phyloP scores from a whole-genome alignment of 2,797 vertebrate species.

The Urosaurus nigricauda region DNA sequence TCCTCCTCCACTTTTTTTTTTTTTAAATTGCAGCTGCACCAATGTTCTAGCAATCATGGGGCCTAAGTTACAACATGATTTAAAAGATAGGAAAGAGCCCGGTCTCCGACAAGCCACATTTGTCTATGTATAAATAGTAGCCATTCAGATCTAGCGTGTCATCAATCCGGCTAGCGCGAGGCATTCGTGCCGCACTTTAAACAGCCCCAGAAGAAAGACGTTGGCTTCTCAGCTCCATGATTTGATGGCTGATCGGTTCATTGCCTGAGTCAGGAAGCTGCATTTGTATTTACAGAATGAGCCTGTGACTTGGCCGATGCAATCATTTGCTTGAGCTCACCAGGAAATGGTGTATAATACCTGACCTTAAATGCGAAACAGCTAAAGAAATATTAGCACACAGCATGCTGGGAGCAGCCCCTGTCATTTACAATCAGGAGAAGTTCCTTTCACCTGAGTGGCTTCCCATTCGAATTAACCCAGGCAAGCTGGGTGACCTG shows the following conservation, averaged over 20 bases:
- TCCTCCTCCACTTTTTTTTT: too few species aligned
- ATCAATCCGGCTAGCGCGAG: constrained; percentile 1
- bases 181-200: constrained; percentile 33
- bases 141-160: background rate
- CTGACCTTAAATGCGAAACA: constrained; percentile 41
- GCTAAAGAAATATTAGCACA: constrained; percentile 35
- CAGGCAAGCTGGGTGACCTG: background rate
- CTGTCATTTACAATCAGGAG: background rate
- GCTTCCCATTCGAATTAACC: background rate
- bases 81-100: constrained; percentile 17
- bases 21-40: background rate
- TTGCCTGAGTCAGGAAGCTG: constrained; percentile 54
- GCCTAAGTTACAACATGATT: background rate
- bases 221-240: constrained; percentile 46
- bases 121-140: constrained; percentile 45
- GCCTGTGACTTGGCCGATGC: constrained; percentile 57
- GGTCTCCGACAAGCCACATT: constrained; percentile 19
- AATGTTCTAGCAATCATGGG: background rate
- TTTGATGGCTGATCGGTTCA: constrained; percentile 56
- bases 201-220: constrained; percentile 38
- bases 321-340: constrained; percentile 68
- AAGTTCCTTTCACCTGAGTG: background rate
- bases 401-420: constrained; percentile 6
- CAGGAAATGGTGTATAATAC: constrained; percentile 52
- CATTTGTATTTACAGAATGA: constrained; percentile 53